Base-by-base conservation (phyloP, 2,888 invertebrate species). In the Ryuthela nishihirai region DNA sequence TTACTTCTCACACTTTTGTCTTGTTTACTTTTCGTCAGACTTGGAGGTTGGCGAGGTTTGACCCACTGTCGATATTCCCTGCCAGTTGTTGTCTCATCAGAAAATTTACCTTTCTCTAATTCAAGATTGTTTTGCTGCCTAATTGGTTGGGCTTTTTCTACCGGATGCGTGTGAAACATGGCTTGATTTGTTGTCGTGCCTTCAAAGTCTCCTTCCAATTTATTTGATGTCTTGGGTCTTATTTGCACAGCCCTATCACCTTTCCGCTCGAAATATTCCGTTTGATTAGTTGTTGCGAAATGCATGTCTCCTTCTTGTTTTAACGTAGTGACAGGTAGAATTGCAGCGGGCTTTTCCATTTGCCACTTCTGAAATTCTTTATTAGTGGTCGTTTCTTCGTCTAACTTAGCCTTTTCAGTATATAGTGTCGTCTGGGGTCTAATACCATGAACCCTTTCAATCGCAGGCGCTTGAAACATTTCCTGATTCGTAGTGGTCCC, bases 281-380 rank as follows among this genome's bases (percentile, higher is more conserved):
- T 21, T 7, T 36, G 41, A 25, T 45, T 55, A 0, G 62, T 62
- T 12, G 65, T 66, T 26, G 59, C 53, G 39, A 66, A 53, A 15
- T 62, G 50, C 66, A 66, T 62, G 7, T 40, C 34, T 10, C 66
- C 66, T 53, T 65, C 65, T 9, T 62, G 54, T 15, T 45, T 56
- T 2, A 62, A 20, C 10, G 48, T 55, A 12, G 47, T 45, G 3
- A 12, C 24, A 5, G 49, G 32, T 12, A 43, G 46, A 34, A 34
- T 46, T 15, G 52, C 25, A 7, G 32, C 45, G 4, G 47, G 47
- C 17, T 42, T 53, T 34, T 48, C 43, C 12, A 48, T n/a, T 20
- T 43, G 35, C 48, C 54, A 48, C 18, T 43, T 39, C 12, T 48
- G 39, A 17, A 42, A 52, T 12, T 48, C 40, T n/a, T 59, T 47